phyloP scores from a whole-genome alignment of 35 echinoderm and acorn worm genomes.

The Lytechinus variegatus region DNA sequence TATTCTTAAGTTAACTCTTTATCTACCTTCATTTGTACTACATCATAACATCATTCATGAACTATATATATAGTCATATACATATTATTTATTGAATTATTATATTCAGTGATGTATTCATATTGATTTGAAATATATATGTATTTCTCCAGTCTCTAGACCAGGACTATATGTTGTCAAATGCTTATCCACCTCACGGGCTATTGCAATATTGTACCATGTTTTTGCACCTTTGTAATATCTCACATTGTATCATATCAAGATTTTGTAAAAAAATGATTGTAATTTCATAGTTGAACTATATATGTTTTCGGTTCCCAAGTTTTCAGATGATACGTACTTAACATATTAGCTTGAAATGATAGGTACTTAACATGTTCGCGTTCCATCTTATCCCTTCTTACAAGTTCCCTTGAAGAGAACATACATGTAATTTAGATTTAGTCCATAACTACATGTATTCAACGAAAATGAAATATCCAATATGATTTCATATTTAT shows the following conservation, averaged over 20 bases:
- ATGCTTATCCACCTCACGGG: background rate
- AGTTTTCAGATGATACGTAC: too few species aligned
- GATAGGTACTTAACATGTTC: too few species aligned
- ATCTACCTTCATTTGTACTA: conserved; percentile 3
- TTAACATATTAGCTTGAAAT: too few species aligned
- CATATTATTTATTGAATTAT: background rate
- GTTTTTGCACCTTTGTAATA: background rate
- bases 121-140: background rate
- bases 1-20: background rate
- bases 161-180: background rate
- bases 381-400: too few species aligned
- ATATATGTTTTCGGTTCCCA: too few species aligned
- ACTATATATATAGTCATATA: background rate
- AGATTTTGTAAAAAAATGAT: background rate
- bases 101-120: background rate
- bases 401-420: background rate
- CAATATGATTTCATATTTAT: too few species aligned
- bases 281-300: too few species aligned
- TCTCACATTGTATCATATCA: background rate
- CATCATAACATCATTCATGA: background rate
- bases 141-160: background rate
- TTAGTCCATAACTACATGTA: background rate
- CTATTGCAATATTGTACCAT: background rate
- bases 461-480: background rate
- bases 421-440: background rate